Conservation (phyloP, 1,140 invertebrate genomes). For the Lucilia cuprina region DNA sequence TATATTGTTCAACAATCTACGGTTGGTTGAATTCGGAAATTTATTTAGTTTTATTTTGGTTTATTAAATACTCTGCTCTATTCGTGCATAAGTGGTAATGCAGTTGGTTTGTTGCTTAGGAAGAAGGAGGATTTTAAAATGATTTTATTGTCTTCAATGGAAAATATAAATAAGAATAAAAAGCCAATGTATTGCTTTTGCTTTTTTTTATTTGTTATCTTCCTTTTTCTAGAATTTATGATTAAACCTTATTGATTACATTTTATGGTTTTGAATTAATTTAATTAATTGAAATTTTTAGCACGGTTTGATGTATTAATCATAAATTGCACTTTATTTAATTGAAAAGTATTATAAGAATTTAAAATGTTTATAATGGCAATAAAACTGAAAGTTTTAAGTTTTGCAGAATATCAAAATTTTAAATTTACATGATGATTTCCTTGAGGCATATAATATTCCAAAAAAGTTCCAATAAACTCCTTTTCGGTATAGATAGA, state of each 20-base stretch:
- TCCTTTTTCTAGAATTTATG: not conserved
- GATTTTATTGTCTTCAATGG: not conserved
- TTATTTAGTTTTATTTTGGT: not conserved
- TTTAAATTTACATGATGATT: too few species aligned
- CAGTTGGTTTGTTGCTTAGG: not conserved
- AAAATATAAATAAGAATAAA: too few species aligned
- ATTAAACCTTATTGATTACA: not conserved
- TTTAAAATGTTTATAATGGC: too few species aligned
- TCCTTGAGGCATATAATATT: too few species aligned
- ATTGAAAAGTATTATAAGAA: not conserved
- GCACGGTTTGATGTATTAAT: not conserved
- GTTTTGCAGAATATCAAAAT: too few species aligned
- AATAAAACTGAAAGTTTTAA: too few species aligned
- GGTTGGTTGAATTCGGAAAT: constrained; percentile 10
- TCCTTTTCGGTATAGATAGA: too few species aligned
- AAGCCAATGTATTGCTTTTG: too few species aligned
- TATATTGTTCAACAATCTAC: not conserved
- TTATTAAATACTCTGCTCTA: not conserved
- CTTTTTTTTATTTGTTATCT: not conserved
- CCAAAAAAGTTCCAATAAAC: too few species aligned
- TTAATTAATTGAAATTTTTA: not conserved
- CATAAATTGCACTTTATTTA: not conserved
- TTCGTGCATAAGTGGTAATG: not conserved
- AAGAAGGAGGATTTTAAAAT: not conserved
- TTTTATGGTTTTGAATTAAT: not conserved